Percentiles rank a stretch among this genome's conserved stretches.
Evolutionary conservation across 2,888 invertebrate species (phyloP).

Genomic region (Drosophila testacea): DNA sequence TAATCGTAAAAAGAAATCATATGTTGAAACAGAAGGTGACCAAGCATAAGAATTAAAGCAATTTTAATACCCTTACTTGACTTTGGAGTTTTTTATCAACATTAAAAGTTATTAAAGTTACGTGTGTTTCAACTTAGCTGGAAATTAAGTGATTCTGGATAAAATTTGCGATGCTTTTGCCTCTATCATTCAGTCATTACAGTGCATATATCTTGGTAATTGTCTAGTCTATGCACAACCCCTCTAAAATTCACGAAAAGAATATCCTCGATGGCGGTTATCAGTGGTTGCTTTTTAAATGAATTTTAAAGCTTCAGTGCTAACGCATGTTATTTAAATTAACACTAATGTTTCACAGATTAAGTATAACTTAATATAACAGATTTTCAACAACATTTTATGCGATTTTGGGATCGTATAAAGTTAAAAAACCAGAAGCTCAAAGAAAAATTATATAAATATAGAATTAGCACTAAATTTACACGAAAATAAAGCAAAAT

Average conservation of each 20-base stretch:
- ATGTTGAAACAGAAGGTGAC: constrained; percentile 43
- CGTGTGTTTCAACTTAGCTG: not conserved
- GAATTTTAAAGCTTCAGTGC: too few species aligned
- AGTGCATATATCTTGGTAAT: too few species aligned
- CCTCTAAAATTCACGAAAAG: too few species aligned
- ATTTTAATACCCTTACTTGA: constrained; percentile 9
- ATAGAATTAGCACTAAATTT: constrained; percentile 62
- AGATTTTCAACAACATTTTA: not conserved
- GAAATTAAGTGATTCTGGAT: not conserved
- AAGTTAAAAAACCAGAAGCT: constrained; percentile 55
- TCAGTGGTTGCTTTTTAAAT: too few species aligned
- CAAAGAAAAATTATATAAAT: constrained; percentile 43
- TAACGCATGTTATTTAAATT: too few species aligned
- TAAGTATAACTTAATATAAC: not conserved
- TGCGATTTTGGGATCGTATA: constrained; percentile 4
- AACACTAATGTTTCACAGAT: not conserved
- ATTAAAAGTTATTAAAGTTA: not conserved
- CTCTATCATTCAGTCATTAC: too few species aligned
- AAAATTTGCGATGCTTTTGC: too few species aligned
- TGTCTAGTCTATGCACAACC: too few species aligned
- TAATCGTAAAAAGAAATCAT: constrained; percentile 63
- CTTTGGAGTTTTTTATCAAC: not conserved
- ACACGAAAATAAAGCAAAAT: constrained; percentile 27
- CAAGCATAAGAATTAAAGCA: constrained; percentile 23
- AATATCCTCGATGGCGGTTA: too few species aligned